Evolutionary conservation across 2,888 invertebrate genomes (phyloP).

Genomic region (Malthinus flaveolus): DNA sequence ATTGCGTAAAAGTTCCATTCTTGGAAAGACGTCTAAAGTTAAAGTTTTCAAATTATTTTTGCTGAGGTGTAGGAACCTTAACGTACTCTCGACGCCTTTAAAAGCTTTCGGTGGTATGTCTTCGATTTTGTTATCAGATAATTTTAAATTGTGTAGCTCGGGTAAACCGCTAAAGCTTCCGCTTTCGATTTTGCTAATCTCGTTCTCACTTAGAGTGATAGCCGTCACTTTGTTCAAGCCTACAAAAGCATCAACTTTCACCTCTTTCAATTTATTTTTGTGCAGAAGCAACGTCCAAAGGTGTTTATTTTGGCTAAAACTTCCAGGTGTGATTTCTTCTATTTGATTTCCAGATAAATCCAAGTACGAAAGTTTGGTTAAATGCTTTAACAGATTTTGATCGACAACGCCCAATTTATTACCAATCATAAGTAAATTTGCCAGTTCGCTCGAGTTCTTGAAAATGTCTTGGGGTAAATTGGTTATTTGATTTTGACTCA

Average conservation of each 20-base stretch:
- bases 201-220: slow-evolving; percentile 4
- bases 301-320: not conserved
- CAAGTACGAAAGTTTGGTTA: not conserved
- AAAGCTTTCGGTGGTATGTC: slow-evolving; percentile 5
- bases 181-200: not conserved
- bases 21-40: not conserved
- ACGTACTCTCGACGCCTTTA: not conserved
- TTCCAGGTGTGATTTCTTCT: not conserved
- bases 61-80: too few species aligned
- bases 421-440: too few species aligned
- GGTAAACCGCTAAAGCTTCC: not conserved
- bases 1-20: too few species aligned
- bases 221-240: not conserved
- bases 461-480: too few species aligned
- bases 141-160: not conserved
- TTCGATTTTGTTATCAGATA: slow-evolving; percentile 1
- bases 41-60: too few species aligned
- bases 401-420: not conserved
- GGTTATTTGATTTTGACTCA: too few species aligned
- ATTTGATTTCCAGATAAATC: not conserved
- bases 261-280: not conserved
- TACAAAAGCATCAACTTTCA: not conserved
- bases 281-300: not conserved
- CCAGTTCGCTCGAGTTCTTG: too few species aligned
- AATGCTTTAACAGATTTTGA: not conserved